Evolutionary conservation across 2,113 vertebrate genomes (phyloP).

Genomic region (Trochalopteron elliotii): DNA sequence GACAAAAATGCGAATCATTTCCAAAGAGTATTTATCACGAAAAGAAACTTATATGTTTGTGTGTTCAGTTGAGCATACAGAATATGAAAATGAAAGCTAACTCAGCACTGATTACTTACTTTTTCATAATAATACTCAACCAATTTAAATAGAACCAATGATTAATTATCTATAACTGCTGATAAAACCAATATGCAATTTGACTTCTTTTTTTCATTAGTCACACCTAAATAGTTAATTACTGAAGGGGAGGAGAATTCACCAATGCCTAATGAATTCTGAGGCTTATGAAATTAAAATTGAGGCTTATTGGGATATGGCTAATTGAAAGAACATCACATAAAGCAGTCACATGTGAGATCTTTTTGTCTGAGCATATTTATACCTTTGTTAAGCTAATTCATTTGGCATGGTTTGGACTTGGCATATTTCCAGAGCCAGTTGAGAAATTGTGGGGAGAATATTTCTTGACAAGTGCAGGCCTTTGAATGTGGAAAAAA

Average conservation of each 20-base stretch:
- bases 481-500: neutral
- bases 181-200: neutral
- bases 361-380: neutral
- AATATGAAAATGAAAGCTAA: neutral
- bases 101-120: neutral
- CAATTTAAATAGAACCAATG: neutral
- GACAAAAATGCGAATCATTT: neutral
- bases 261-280: neutral
- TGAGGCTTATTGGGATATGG: neutral
- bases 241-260: neutral
- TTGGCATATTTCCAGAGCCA: neutral
- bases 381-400: neutral
- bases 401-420: neutral
- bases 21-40: neutral
- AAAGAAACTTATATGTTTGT: neutral
- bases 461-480: neutral
- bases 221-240: constrained; percentile 4
- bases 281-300: constrained; percentile 1
- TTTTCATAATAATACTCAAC: neutral
- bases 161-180: constrained; percentile 4
- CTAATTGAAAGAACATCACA: neutral
- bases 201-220: constrained; percentile 18
- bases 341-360: neutral
- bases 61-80: neutral
- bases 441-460: neutral